phyloP scores from a whole-genome alignment of 2,888 invertebrate genomes.

The Cheilosia scutellata region DNA sequence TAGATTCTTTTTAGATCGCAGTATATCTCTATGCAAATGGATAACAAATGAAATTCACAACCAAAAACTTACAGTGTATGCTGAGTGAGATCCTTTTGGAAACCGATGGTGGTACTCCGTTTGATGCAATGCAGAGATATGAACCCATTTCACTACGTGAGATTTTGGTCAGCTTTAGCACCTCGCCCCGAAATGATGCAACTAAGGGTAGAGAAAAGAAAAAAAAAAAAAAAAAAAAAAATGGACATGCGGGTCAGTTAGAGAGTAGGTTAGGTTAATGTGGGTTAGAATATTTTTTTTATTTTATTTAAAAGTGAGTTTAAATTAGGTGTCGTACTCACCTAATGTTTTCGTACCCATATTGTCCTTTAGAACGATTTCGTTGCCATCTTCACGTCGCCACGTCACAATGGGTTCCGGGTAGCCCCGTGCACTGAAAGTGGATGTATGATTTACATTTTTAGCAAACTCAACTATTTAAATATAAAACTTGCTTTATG shows the following conservation, averaged over 20 bases:
- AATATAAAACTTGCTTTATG: not conserved
- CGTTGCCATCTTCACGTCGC: slow-evolving; percentile 92
- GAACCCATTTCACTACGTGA: slow-evolving; percentile 95
- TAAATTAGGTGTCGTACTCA: slow-evolving; percentile 79
- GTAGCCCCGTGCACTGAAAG: slow-evolving; percentile 89
- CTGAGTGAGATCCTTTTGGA: slow-evolving; percentile 94
- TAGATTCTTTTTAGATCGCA: slow-evolving; percentile 30
- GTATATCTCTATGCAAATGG: not conserved
- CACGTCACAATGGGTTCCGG: slow-evolving; percentile 92
- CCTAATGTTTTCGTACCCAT: slow-evolving; percentile 88
- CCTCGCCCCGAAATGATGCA: slow-evolving; percentile 89
- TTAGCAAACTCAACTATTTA: not conserved
- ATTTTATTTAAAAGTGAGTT: slow-evolving; percentile 28
- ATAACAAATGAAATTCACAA: slow-evolving; percentile 47
- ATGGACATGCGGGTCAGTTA: slow-evolving; percentile 46
- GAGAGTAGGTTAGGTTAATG: slow-evolving; percentile 12
- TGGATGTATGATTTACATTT: not conserved
- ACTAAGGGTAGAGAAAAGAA: slow-evolving; percentile 84
- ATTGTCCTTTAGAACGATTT: slow-evolving; percentile 91
- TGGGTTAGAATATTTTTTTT: slow-evolving; percentile 17
- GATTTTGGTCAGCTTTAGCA: slow-evolving; percentile 91
- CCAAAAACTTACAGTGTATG: slow-evolving; percentile 92
- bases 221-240: not conserved
- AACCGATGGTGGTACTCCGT: slow-evolving; percentile 94
- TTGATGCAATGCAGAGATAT: slow-evolving; percentile 95